Conservation (phyloP, 2,797 vertebrate species). For the Rhinophrynus dorsalis region DNA sequence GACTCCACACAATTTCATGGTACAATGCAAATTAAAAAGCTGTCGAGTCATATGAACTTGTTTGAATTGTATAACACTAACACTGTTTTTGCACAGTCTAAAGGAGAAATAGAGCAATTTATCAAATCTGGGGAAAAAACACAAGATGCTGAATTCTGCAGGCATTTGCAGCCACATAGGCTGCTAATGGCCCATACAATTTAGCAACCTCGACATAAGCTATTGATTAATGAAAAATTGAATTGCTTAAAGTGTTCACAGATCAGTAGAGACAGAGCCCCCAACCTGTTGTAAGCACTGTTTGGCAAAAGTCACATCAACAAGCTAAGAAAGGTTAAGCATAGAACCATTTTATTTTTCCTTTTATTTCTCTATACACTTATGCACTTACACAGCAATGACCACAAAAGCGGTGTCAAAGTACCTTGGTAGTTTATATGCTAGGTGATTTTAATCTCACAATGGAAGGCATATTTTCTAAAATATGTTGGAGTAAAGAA, state of each 20-base stretch:
- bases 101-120: slow-evolving; percentile 48
- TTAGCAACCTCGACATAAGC: slow-evolving; percentile 69
- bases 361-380: rapidly evolving
- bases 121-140: slow-evolving; percentile 60
- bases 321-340: slow-evolving; percentile 4
- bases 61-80: not conserved
- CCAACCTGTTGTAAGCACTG: slow-evolving; percentile 49
- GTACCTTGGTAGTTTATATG: not conserved
- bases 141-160: slow-evolving; percentile 60
- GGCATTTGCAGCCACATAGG: slow-evolving; percentile 62
- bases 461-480: too few relatives aligned
- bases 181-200: slow-evolving; percentile 71
- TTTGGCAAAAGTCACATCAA: slow-evolving; percentile 61
- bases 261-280: slow-evolving; percentile 59
- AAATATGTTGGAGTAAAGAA: too few relatives aligned
- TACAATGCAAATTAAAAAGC: slow-evolving; percentile 8
- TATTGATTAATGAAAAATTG: slow-evolving; percentile 70
- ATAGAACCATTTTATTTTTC: not conserved
- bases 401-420: not conserved
- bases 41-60: slow-evolving; percentile 31
- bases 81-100: slow-evolving; percentile 3
- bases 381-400: not conserved
- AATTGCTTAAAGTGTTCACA: slow-evolving; percentile 67
- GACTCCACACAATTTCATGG: not conserved
- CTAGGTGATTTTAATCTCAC: not conserved